These are phyloP conservation scores for Acanthornis magna DNA, from an alignment of 2,797 vertebrate species.

Conservation along the genomic window DNA sequence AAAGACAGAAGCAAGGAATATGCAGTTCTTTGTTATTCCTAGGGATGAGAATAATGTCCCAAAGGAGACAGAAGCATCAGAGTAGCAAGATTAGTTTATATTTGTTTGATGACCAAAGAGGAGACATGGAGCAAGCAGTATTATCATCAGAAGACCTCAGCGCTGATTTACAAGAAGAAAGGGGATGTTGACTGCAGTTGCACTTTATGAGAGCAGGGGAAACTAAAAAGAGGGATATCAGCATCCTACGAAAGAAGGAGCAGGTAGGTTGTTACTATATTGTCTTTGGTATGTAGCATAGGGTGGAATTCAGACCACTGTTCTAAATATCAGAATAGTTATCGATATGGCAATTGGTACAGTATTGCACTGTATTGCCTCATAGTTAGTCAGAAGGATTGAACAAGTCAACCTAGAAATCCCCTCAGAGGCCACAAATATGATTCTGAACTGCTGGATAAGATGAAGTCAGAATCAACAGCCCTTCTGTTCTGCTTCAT, in stretches of 20 bases:
- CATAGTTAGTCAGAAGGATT: not conserved
- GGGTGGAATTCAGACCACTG: not conserved
- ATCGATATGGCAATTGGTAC: not conserved
- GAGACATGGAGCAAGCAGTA: not conserved
- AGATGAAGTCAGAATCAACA: not conserved
- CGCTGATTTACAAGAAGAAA: not conserved
- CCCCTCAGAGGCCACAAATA: not conserved
- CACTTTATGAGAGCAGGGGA: not conserved
- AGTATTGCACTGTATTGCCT: not conserved
- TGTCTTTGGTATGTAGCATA: not conserved
- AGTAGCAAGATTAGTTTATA: not conserved
- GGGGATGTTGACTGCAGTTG: not conserved
- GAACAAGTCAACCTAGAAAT: not conserved
- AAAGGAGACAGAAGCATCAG: not conserved
- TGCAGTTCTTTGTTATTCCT: not conserved
- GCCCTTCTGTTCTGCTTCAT: not conserved
- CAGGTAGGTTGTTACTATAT: fast-evolving
- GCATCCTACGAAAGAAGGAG: not conserved
- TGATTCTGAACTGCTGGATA: not conserved
- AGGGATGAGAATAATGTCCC: not conserved
- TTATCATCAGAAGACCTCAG: not conserved
- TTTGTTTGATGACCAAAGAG: not conserved
- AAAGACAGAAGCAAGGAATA: not conserved
- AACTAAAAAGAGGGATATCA: not conserved
- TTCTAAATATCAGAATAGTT: not conserved